A percentile compares a stretch with the other conserved stretches of the same genome.
Conservation (phyloP, 2,797 vertebrate genomes). For the Parambassis ranga region DNA sequence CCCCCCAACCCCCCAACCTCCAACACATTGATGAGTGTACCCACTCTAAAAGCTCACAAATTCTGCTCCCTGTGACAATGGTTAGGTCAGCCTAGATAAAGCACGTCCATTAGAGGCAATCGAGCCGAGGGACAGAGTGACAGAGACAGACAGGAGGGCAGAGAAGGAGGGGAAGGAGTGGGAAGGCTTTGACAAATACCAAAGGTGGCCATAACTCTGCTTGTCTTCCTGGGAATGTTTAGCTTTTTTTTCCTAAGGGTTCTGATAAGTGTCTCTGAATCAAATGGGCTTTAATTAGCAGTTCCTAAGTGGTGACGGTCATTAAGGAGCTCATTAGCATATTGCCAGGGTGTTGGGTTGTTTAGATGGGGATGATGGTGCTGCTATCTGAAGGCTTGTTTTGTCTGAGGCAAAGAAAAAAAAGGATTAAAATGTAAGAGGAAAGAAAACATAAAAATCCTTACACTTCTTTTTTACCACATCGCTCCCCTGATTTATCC, state of each 20-base stretch:
- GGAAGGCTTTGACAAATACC: slow-evolving; percentile 68
- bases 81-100: slow-evolving; percentile 86
- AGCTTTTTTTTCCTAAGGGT: slow-evolving; percentile 34
- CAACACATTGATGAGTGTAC: slow-evolving; percentile 62
- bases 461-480: too few species aligned
- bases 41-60: slow-evolving; percentile 85
- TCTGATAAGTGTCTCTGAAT: slow-evolving; percentile 73
- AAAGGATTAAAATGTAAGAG: not conserved
- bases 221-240: slow-evolving; percentile 68
- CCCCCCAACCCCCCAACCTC: slow-evolving; percentile 5
- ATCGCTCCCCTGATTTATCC: too few species aligned
- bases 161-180: slow-evolving; percentile 29
- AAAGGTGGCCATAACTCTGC: slow-evolving; percentile 77
- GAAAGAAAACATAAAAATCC: not conserved
- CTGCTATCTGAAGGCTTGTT: slow-evolving; percentile 51
- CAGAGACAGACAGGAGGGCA: slow-evolving; percentile 67
- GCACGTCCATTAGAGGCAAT: slow-evolving; percentile 84
- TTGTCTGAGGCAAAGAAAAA: slow-evolving; percentile 25
- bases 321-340: slow-evolving; percentile 79
- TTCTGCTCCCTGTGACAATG: slow-evolving; percentile 82
- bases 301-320: slow-evolving; percentile 64
- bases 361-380: slow-evolving; percentile 40
- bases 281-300: slow-evolving; percentile 80
- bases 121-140: slow-evolving; percentile 57
- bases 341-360: slow-evolving; percentile 42